Percentiles rank a stretch among this genome's conserved stretches.
phyloP scores from a whole-genome alignment of 2,113 vertebrate species.

The Tretioscincus oriximinensis region DNA sequence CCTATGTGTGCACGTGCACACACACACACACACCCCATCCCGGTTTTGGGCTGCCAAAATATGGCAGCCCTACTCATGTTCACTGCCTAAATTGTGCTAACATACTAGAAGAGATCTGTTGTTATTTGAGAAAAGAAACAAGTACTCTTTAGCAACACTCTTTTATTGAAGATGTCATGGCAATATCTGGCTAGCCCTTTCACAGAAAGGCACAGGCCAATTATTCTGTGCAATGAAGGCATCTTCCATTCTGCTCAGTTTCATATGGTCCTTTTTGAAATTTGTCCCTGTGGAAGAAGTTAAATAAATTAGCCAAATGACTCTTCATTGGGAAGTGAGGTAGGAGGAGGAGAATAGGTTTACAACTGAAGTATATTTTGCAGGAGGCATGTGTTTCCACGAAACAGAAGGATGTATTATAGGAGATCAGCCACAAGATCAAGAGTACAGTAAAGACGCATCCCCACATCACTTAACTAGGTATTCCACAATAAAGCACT shows the following conservation, averaged over 20 bases:
- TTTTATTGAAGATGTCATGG: not conserved
- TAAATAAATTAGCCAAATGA: not conserved
- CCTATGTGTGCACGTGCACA: too few species aligned
- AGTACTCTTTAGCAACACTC: not conserved
- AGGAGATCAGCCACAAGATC: not conserved
- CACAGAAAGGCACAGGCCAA: not conserved
- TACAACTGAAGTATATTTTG: not conserved
- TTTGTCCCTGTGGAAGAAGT: not conserved
- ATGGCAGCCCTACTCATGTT: not conserved
- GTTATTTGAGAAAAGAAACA: not conserved
- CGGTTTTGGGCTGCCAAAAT: too few species aligned
- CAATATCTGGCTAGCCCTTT: not conserved
- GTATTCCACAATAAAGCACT: too few species aligned
- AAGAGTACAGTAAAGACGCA: too few species aligned
- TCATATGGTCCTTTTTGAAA: not conserved
- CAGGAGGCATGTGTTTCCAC: not conserved
- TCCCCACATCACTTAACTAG: too few species aligned
- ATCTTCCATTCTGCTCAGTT: not conserved
- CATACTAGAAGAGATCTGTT: not conserved
- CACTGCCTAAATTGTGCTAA: not conserved
- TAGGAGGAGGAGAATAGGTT: too few species aligned
- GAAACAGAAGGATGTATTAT: not conserved
- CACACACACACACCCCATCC: too few species aligned
- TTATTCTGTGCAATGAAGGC: not conserved
- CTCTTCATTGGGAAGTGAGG: too few species aligned